These are phyloP conservation scores for Mimachlamys varia DNA, from an alignment of 2,888 invertebrate species.

Conservation along the genomic window DNA sequence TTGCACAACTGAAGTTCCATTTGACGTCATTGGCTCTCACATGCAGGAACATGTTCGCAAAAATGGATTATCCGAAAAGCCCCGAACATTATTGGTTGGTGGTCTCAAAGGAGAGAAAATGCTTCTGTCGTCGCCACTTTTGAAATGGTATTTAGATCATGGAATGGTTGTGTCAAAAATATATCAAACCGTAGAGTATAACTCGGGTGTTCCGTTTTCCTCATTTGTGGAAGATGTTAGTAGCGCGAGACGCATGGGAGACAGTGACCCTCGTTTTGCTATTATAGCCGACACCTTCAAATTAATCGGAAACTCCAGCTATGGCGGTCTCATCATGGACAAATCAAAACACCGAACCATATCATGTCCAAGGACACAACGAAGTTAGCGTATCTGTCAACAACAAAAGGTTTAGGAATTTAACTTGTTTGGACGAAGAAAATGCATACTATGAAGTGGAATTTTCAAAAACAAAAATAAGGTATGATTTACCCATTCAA, in stretches of 20 bases:
- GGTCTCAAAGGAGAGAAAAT: slow-evolving; percentile 33
- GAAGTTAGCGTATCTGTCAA: no score
- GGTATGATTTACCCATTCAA: no score
- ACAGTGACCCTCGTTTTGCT: slow-evolving; percentile 48
- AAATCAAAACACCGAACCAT: no score
- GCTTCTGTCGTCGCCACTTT: slow-evolving; percentile 38
- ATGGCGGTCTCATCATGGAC: no score
- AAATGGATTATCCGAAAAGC: neutral
- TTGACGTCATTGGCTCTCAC: slow-evolving; percentile 27
- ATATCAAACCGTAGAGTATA: slow-evolving; percentile 55
- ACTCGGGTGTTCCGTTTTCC: slow-evolving; percentile 50
- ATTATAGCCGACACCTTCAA: slow-evolving; percentile 54
- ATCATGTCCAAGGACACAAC: no score
- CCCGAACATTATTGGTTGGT: slow-evolving; percentile 34
- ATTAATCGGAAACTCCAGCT: no score
- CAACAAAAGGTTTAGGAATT: no score
- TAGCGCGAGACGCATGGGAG: no score
- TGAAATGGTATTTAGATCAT: slow-evolving; percentile 51
- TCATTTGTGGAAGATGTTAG: no score
- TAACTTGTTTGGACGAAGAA: no score
- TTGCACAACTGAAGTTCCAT: slow-evolving; percentile 46
- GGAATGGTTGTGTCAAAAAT: slow-evolving; percentile 54
- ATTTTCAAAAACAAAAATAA: no score
- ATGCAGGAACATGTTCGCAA: slow-evolving; percentile 40
- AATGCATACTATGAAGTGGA: no score